A percentile compares a stretch with the other conserved stretches of the same genome.
Evolutionary conservation across 92 coral and sea anemone genomes (phyloP).

Genomic region (Palythoa caribaeorum): DNA sequence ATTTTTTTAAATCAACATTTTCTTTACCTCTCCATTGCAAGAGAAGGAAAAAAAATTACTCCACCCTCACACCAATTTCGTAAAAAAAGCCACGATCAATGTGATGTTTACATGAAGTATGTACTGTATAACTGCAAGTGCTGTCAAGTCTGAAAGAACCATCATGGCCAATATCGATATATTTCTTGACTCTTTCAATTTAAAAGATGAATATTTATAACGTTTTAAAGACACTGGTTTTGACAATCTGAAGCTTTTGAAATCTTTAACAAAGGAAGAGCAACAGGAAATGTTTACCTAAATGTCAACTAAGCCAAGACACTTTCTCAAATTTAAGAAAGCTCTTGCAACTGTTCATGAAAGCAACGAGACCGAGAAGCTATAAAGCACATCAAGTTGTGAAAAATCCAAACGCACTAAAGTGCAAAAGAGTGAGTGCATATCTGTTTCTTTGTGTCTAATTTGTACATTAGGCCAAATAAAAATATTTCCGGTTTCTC

Average conservation of each 20-base stretch:
- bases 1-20: no score
- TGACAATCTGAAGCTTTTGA: slow-evolving; percentile 12
- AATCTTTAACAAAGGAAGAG: background rate
- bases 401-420: background rate
- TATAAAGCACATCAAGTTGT: no score
- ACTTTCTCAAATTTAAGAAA: slow-evolving; percentile 2
- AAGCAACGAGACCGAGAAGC: no score
- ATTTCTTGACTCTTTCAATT: slow-evolving; percentile 15
- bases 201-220: slow-evolving; percentile 21
- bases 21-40: no score
- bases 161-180: slow-evolving; percentile 13
- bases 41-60: no score
- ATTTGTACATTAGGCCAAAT: no score
- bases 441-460: background rate
- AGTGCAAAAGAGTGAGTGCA: slow-evolving; percentile 15
- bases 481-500: no score
- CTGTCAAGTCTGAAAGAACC: background rate
- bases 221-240: slow-evolving; percentile 20
- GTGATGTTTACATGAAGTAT: slow-evolving; percentile 30
- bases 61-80: no score
- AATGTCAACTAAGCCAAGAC: background rate
- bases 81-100: no score
- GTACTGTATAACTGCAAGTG: background rate
- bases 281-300: background rate
- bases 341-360: background rate